Evolutionary conservation across 2,888 invertebrate genomes (phyloP), one percentile per base, ranked within the genome.

Genomic region (Euproctis similis): DNA sequence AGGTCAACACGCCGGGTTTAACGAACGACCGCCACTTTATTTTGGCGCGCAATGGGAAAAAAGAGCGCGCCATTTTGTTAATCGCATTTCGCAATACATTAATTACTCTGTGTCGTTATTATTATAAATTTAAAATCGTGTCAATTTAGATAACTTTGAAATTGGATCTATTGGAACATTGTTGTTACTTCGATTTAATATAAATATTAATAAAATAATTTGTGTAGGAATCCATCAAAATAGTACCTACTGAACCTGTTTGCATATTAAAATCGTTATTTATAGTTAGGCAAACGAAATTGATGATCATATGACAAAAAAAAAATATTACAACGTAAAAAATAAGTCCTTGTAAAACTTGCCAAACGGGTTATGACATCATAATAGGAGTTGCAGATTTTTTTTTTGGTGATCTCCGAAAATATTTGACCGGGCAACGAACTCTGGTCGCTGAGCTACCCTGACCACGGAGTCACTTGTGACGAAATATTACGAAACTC

Each of bases 11-110:
- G 67, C 59, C 50, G 46, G 43, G 61, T 69, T 80, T 71, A 74
- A 77, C 73, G 78, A 78, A 80, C 81, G 80, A 70, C 78, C 80
- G 75, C 67, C 65, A 67, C 61, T 68, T 68, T 71, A 74, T 75
- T 80, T 80, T 76, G 74, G 76, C 74, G 72, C 68, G 67, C 66
- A 59, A 56, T 55, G 51, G 37, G 52, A 52, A 62, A 65, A 67
- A 53, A 39, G 42, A 19, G 24, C 46, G 36, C 59, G 65, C 73
- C 72, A 73, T 73, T 59, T 74, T 72, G 58, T 49, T 46, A 53
- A 55, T 56, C 44, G 43, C 43, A 57, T 52, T 59, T 51, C 34
- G 52, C 57, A 49, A 53, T 48, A 39, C 10, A 30, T 46, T 4
- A 14, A 36, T 31, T 32, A 25, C 24, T 34, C 39, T n/a, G n/a